Percentiles rank a stretch among this genome's conserved stretches.
phyloP scores from a whole-genome alignment of 1,140 invertebrate genomes.

The Drosophila punjabiensis region DNA sequence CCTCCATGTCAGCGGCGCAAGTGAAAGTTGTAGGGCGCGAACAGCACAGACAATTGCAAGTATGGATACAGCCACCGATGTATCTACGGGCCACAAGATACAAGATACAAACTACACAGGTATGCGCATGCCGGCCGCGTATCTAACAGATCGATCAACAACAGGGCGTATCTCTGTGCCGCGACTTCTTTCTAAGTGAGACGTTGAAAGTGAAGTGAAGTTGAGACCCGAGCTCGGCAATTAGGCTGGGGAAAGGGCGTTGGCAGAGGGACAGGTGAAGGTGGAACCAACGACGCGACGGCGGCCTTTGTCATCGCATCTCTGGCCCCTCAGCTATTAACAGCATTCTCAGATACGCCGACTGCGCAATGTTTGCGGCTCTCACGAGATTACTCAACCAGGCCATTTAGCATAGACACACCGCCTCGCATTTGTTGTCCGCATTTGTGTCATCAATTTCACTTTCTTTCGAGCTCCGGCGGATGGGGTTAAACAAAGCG shows the following conservation, averaged over 20 bases:
- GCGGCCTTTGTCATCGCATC: conserved; percentile 58
- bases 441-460: conserved; percentile 84
- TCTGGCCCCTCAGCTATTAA: conserved; percentile 55
- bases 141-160: conserved; percentile 79
- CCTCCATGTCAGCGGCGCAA: conserved; percentile 44
- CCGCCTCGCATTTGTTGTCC: conserved; percentile 66
- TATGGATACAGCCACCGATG: conserved; percentile 23
- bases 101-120: conserved; percentile 33
- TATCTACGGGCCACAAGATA: conserved; percentile 27
- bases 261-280: conserved; percentile 22
- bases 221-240: conserved; percentile 35
- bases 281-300: conserved; percentile 6
- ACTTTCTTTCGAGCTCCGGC: conserved; percentile 68
- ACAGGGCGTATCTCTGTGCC: conserved; percentile 61
- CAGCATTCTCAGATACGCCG: conserved; percentile 75
- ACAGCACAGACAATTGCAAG: conserved; percentile 63
- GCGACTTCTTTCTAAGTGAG: conserved; percentile 56
- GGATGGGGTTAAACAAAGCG: conserved; percentile 70
- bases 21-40: conserved; percentile 79
- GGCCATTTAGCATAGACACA: conserved; percentile 78
- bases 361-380: conserved; percentile 81
- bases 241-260: conserved; percentile 41
- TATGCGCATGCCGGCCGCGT: conserved; percentile 66
- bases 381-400: conserved; percentile 84
- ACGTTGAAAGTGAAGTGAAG: conserved; percentile 63